Evolutionary conservation across 2,113 vertebrate genomes (phyloP).

Genomic region (Collichthys lucidus): DNA sequence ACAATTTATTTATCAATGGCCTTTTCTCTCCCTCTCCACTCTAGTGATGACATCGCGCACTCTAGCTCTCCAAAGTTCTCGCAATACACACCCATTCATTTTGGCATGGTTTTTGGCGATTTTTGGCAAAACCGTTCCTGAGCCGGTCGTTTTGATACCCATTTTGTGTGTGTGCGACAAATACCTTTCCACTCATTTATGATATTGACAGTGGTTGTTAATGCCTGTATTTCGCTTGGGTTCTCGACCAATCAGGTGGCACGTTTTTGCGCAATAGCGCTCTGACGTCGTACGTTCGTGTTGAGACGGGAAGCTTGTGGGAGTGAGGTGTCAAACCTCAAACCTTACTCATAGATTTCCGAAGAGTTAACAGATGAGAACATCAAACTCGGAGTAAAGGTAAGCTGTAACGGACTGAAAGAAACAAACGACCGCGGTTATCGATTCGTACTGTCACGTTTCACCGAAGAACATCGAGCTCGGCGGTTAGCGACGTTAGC

Average conservation of each 20-base stretch:
- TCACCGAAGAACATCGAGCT: neutral
- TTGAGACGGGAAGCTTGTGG: conserved; percentile 13
- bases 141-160: too few relatives aligned
- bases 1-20: too few relatives aligned
- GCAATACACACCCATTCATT: too few relatives aligned
- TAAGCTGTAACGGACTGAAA: neutral
- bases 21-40: too few relatives aligned
- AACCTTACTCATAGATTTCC: neutral
- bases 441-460: neutral
- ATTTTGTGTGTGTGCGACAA: too few relatives aligned
- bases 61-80: too few relatives aligned
- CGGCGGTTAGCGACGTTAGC: conserved; percentile 1
- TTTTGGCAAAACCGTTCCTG: too few relatives aligned
- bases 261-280: neutral
- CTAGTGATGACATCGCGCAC: too few relatives aligned
- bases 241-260: conserved; percentile 32
- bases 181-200: too few relatives aligned
- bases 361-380: neutral
- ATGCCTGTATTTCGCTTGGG: neutral
- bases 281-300: conserved; percentile 31
- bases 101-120: too few relatives aligned
- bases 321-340: conserved; percentile 49
- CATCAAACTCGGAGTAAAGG: neutral
- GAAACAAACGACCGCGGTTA: accelerated
- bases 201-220: neutral